Percentiles rank a stretch among this genome's conserved stretches.
phyloP scores from a whole-genome alignment of 2,113 vertebrate genomes.

The Anthoscopus minutus region DNA sequence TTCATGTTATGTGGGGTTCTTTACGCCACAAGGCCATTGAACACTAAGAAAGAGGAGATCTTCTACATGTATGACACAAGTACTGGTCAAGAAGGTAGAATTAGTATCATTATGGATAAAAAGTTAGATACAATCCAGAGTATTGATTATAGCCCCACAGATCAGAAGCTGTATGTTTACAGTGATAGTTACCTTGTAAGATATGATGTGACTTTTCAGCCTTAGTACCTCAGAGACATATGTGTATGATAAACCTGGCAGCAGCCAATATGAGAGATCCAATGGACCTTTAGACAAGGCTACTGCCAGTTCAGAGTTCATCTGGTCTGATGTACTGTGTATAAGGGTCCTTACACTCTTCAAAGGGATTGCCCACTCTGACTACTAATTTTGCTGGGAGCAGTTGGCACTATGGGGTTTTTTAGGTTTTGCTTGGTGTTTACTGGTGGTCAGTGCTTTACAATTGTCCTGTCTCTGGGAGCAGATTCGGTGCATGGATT shows the following conservation, averaged over 20 bases:
- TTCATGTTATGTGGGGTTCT: conserved; percentile 94
- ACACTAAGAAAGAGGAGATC: conserved; percentile 79
- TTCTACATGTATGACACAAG: conserved; percentile 87
- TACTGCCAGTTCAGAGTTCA: neutral
- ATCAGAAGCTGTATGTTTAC: conserved; percentile 72
- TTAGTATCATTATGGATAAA: conserved; percentile 64
- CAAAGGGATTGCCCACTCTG: neutral
- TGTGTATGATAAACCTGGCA: neutral
- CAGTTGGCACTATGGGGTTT: neutral
- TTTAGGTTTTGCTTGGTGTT: neutral
- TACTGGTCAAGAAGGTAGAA: conserved; percentile 62
- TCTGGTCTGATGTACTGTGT: neutral
- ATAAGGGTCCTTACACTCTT: neutral
- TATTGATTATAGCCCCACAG: conserved; percentile 70
- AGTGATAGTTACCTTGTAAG: conserved; percentile 70
- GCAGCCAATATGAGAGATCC: neutral
- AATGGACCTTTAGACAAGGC: neutral
- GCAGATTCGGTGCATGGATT: neutral
- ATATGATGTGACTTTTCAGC: conserved; percentile 46
- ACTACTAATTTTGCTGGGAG: neutral
- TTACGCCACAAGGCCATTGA: conserved; percentile 79
- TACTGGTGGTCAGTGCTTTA: neutral
- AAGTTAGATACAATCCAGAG: conserved; percentile 69
- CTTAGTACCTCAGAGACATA: neutral
- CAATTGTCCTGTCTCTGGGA: neutral